Evolutionary conservation across 2,113 vertebrate species (phyloP).

Genomic region (Callionymus lyra): DNA sequence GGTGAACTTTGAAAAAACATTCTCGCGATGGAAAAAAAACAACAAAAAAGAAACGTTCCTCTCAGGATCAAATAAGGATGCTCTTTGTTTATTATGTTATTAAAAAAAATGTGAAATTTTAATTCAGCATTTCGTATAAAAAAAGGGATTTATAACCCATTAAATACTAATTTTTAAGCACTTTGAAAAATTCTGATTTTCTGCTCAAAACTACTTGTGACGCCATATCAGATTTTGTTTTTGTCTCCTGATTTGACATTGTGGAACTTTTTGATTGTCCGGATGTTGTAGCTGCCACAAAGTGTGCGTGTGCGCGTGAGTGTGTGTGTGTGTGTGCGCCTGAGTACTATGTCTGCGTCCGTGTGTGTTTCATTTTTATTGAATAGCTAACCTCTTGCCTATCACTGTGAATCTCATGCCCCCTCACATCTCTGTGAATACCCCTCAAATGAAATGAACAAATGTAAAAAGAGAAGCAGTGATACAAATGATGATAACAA

Average conservation of each 20-base stretch:
- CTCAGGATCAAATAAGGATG: slow-evolving; percentile 9
- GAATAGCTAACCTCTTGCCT: slow-evolving; percentile 56
- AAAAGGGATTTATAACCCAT: not conserved
- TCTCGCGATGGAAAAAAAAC: not conserved
- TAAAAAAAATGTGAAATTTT: not conserved
- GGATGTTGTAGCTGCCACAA: slow-evolving; percentile 13
- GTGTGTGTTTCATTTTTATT: slow-evolving; percentile 38
- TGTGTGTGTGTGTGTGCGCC: slow-evolving; percentile 17
- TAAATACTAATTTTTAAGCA: slow-evolving; percentile 23
- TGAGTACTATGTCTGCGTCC: slow-evolving; percentile 12
- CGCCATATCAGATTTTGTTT: slow-evolving; percentile 1
- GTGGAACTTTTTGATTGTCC: slow-evolving; percentile 29
- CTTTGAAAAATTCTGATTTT: slow-evolving; percentile 24
- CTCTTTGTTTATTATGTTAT: too few species aligned
- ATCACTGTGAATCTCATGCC: slow-evolving; percentile 72
- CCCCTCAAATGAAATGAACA: slow-evolving; percentile 62
- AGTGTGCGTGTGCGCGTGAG: slow-evolving; percentile 9
- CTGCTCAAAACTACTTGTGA: too few species aligned
- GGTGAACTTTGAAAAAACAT: slow-evolving; percentile 12
- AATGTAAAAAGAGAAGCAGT: slow-evolving; percentile 65
- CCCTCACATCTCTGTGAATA: slow-evolving; percentile 68
- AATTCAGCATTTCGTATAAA: slow-evolving; percentile 1
- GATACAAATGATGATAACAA: slow-evolving; percentile 64
- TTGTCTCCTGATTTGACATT: slow-evolving; percentile 22
- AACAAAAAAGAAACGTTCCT: slow-evolving; percentile 21